phyloP scores from a whole-genome alignment of 2,888 invertebrate species.

The Tipula confusa region DNA sequence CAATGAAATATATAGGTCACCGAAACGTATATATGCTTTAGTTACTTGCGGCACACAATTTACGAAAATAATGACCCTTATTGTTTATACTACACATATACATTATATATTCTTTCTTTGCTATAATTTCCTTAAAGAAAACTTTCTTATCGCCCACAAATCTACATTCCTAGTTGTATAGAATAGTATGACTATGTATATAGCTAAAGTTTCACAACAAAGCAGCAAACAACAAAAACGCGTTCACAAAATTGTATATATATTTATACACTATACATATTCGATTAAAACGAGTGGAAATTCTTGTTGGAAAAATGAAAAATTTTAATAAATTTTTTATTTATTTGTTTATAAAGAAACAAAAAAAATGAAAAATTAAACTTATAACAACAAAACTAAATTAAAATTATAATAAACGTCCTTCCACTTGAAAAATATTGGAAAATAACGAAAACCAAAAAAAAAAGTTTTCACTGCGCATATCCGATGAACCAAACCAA shows the following conservation, averaged over 20 bases:
- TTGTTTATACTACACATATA: too few relatives aligned
- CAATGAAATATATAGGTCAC: neutral
- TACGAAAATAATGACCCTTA: neutral
- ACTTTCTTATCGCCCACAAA: neutral
- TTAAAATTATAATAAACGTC: neutral
- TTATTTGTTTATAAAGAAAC: neutral
- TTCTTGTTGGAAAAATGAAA: neutral
- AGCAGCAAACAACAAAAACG: neutral
- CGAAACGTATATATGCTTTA: neutral
- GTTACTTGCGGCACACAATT: neutral
- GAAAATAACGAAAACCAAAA: too few relatives aligned
- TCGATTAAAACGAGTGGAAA: neutral
- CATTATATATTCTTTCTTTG: neutral
- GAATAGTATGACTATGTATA: neutral
- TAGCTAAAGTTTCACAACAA: neutral
- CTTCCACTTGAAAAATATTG: neutral
- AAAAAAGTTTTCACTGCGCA: neutral
- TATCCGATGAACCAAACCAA: constrained; percentile 1
- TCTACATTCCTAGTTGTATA: neutral
- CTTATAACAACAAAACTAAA: neutral
- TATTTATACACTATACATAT: neutral
- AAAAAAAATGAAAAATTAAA: neutral
- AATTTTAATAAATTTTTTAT: neutral
- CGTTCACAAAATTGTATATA: neutral
- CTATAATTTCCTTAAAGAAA: constrained; percentile 15